These are phyloP conservation scores for Xiphophorus birchmanni DNA, from an alignment of 2,797 vertebrate genomes.

Conservation along the genomic window DNA sequence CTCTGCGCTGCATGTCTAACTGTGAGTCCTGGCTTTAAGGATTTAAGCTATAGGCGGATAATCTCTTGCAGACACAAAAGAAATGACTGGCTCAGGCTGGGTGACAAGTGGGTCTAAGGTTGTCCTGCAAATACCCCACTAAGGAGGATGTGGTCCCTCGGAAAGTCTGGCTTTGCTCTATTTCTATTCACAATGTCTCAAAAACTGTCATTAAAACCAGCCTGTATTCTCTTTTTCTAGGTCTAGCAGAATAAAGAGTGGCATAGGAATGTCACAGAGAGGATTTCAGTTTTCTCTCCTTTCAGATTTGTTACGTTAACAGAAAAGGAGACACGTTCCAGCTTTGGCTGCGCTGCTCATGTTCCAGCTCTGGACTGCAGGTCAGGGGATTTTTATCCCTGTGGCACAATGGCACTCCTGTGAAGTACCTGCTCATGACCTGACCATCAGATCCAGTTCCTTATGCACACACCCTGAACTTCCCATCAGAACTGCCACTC, in stretches of 20 bases:
- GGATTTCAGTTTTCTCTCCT: constrained; percentile 34
- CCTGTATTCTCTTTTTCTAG: neutral
- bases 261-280: constrained; percentile 33
- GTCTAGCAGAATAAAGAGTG: neutral
- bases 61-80: constrained; percentile 80
- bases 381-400: constrained; percentile 39
- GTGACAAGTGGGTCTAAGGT: constrained; percentile 66
- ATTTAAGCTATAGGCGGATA: constrained; percentile 75
- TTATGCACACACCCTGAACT: constrained; percentile 21
- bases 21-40: constrained; percentile 58
- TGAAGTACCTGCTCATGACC: constrained; percentile 46
- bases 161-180: constrained; percentile 54
- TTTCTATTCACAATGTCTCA: constrained; percentile 2
- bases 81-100: constrained; percentile 65
- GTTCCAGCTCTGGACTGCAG: constrained; percentile 26
- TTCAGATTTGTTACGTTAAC: constrained; percentile 29
- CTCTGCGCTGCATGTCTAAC: constrained; percentile 28
- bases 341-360: neutral
- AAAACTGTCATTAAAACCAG: constrained; percentile 12
- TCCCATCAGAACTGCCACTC: constrained; percentile 26
- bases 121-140: constrained; percentile 27
- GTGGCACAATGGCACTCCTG: constrained; percentile 44
- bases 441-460: constrained; percentile 50
- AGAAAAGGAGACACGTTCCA: constrained; percentile 14
- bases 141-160: constrained; percentile 47